Evolutionary conservation across 2,113 vertebrate species (phyloP).

Genomic region (Alexandromys fortis): DNA sequence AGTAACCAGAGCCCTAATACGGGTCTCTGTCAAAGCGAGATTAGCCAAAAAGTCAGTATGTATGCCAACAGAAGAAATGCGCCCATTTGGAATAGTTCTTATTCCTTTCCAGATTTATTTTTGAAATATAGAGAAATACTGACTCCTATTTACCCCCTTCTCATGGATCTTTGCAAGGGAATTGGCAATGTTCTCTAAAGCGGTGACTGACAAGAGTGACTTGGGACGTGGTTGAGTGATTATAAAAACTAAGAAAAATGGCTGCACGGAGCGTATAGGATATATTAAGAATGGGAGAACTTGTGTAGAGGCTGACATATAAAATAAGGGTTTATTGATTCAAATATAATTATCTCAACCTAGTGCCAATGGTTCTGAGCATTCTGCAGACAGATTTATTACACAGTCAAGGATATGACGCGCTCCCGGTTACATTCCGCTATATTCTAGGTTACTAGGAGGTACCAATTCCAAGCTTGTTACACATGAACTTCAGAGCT

Average conservation of each 20-base stretch:
- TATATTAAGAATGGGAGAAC: background rate
- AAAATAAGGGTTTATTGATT: background rate
- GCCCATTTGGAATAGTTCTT: constrained; percentile 5
- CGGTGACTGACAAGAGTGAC: constrained; percentile 6
- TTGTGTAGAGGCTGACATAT: background rate
- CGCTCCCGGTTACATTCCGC: background rate
- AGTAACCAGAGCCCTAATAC: background rate
- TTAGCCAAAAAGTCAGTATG: constrained; percentile 32
- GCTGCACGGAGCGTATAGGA: background rate
- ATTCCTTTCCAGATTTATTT: constrained; percentile 63
- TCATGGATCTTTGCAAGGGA: constrained; percentile 20
- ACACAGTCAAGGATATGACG: background rate
- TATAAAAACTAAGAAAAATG: background rate
- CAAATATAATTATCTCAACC: background rate
- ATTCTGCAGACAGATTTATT: background rate
- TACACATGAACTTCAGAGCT: background rate
- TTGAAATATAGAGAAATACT: constrained; percentile 16
- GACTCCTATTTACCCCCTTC: background rate
- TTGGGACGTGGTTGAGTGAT: constrained; percentile 14
- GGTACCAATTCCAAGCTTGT: background rate
- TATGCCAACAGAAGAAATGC: constrained; percentile 52
- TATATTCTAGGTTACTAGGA: background rate
- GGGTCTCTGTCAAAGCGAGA: constrained; percentile 71
- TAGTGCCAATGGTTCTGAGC: background rate
- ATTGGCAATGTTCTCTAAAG: constrained; percentile 38